Conservation (phyloP, 2,113 vertebrate genomes). For the Apaloderma vittatum region DNA sequence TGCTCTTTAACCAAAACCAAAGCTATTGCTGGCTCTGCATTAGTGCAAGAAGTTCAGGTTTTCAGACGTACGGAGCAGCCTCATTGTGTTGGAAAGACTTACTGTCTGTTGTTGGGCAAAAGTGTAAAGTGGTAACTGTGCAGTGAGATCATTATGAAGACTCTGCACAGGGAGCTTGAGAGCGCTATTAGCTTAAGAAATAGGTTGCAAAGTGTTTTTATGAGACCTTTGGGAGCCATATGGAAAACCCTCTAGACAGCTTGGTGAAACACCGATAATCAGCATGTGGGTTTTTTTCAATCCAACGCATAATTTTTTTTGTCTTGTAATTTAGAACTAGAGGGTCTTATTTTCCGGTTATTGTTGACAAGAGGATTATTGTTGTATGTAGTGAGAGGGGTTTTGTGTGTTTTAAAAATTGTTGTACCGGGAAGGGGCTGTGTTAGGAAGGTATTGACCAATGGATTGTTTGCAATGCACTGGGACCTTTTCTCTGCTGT, state of each 20-base stretch:
- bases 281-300: neutral
- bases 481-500: neutral
- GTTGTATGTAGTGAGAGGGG: neutral
- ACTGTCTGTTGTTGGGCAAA: neutral
- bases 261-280: conserved; percentile 45
- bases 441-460: neutral
- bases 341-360: conserved; percentile 11
- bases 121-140: neutral
- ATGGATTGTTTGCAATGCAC: neutral
- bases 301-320: neutral
- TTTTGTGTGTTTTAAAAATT: neutral
- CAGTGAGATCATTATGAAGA: neutral
- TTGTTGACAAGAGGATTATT: neutral
- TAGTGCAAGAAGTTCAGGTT: neutral
- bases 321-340: conserved; percentile 3
- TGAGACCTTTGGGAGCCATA: conserved; percentile 33
- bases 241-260: neutral
- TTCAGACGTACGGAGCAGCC: neutral
- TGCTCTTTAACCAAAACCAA: neutral
- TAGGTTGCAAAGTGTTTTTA: conserved; percentile 29
- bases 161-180: neutral
- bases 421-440: neutral
- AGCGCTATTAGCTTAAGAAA: conserved; percentile 52
- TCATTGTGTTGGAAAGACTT: neutral
- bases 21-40: neutral